Percentiles rank a stretch among this genome's conserved stretches.
Evolutionary conservation across 2,797 vertebrate species (phyloP).

Genomic region (Sebastolobus altivelis): DNA sequence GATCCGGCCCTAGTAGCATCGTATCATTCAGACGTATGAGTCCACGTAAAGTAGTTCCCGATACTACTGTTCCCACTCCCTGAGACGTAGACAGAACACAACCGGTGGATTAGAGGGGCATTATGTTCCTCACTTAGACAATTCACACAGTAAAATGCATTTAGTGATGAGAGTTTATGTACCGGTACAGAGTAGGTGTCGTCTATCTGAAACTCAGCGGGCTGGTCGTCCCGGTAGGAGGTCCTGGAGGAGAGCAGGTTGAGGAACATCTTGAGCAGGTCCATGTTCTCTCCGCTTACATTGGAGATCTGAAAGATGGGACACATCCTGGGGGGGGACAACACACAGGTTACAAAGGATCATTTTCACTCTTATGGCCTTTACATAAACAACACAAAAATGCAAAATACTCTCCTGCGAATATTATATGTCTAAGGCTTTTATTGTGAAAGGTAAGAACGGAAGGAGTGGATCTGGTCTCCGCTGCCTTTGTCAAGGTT

Average conservation of each 20-base stretch:
- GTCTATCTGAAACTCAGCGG: conserved; percentile 98
- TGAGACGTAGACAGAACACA: conserved; percentile 58
- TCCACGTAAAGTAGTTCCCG: conserved; percentile 95
- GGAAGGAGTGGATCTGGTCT: no score
- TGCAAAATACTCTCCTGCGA: no score
- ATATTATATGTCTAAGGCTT: no score
- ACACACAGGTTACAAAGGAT: not conserved
- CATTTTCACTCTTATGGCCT: not conserved
- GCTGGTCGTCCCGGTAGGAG: conserved; percentile 95
- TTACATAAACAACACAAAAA: no score
- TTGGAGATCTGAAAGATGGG: conserved; percentile 99
- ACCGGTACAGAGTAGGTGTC: conserved; percentile 99
- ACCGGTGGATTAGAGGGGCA: not conserved
- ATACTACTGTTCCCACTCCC: conserved; percentile 99
- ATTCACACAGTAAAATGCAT: not conserved
- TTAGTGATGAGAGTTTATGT: conserved; percentile 2
- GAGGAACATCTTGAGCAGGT: conserved; percentile 98
- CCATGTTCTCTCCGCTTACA: conserved; percentile 96
- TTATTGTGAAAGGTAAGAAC: no score
- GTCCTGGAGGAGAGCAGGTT: conserved; percentile 97
- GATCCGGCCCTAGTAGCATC: conserved; percentile 96
- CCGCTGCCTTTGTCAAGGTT: no score
- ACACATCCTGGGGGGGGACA: conserved; percentile 88
- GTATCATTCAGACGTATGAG: conserved; percentile 97
- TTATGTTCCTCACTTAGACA: not conserved